Evolutionary conservation across 2,113 vertebrate genomes (phyloP), one percentile per base, ranked within the genome.

Genomic region (Formicarius rufipectus): DNA sequence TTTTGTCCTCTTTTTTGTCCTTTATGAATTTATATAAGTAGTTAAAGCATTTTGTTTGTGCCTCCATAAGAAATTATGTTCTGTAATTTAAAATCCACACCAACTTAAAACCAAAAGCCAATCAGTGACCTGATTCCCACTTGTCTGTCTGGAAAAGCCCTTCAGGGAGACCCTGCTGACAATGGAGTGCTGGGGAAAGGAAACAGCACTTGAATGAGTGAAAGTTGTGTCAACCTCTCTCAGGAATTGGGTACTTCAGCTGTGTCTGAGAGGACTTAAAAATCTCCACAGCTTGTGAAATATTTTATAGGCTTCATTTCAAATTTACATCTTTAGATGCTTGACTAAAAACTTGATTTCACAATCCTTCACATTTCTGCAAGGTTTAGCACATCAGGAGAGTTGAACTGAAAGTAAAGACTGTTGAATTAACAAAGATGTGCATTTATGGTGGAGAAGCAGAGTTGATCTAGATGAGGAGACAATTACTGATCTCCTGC

Each of bases 231-330:
- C 84, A 96, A 68, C 33, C 71, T 92, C 86, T 95, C 93, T 97
- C 94, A 95, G 91, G 94, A 96, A 94, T 88, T 88, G 82, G 73
- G 69, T 96, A 83, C 73, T 96, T 94, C 14, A 64, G 64, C 90
- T 89, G 37, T 77, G 55, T 93, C 55, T 63, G 47, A 95, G 88
- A 92, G 84, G 76, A 84, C 84, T 93, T 82, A 12, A 76, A 78
- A 93, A 76, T 60, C 83, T 86, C 74, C 75, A 23, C 53, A 47
- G 42, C 84, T 90, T 74, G 62, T 93, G 83, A 93, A 78, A 47
- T 90, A 39, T 39, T 90, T 95, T 72, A 24, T 82, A 63, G 63
- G 67, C 55, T 80, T 92, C 68, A 39, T 95, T 96, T 96, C 66
- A 81, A 73, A 84, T 52, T 76, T 91, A 89, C 73, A 16, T 94